A percentile compares a stretch with the other conserved stretches of the same genome.
Conservation (phyloP, 2,888 invertebrate genomes). For the Amphipoea oculea region DNA sequence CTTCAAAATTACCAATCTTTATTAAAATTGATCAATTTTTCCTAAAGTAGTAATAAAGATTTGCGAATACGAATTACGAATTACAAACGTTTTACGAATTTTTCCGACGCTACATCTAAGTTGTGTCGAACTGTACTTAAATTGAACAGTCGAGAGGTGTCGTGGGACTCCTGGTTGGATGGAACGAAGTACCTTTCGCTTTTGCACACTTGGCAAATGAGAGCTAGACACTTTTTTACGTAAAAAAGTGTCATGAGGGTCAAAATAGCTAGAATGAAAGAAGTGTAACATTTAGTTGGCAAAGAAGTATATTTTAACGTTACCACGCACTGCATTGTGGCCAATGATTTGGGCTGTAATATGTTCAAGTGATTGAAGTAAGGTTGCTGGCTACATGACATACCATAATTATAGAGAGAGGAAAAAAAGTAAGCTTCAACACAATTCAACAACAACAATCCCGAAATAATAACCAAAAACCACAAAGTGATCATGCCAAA, state of each 20-base stretch:
- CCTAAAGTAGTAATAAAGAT: no score
- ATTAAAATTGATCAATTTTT: no score
- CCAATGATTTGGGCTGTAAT: background rate
- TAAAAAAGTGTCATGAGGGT: background rate
- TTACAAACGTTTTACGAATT: no score
- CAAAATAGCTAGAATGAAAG: background rate
- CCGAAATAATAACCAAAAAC: constrained; percentile 55
- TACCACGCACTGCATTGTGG: background rate
- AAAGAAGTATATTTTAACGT: background rate
- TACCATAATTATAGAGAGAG: background rate
- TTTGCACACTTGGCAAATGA: background rate
- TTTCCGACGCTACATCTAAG: no score
- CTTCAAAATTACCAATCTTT: no score
- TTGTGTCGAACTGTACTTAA: no score
- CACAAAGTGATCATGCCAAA: constrained; percentile 71
- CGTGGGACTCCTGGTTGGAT: background rate
- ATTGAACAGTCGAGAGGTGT: background rate
- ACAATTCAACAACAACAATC: constrained; percentile 37
- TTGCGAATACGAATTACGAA: no score
- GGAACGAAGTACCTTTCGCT: background rate
- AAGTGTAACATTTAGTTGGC: background rate
- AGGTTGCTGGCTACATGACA: background rate
- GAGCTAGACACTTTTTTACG: background rate
- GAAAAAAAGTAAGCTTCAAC: constrained; percentile 5
- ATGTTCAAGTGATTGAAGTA: background rate